phyloP scores from a whole-genome alignment of 2,888 invertebrate species.

The Idaea dimidiata region DNA sequence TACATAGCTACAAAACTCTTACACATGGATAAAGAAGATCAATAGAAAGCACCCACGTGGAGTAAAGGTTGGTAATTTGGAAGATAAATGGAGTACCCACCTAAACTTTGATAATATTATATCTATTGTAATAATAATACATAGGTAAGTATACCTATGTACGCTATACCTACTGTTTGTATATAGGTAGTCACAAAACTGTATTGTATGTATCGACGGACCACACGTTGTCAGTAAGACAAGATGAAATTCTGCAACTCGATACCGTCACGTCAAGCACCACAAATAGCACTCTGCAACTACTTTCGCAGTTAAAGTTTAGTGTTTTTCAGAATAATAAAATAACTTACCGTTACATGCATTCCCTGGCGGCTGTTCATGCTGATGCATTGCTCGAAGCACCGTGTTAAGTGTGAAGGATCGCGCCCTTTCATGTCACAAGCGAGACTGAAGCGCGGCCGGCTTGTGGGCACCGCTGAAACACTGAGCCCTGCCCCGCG shows the following conservation, averaged over 20 bases:
- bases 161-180: neutral
- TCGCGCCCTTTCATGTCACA: conserved; percentile 82
- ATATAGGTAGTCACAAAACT: neutral
- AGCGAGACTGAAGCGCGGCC: conserved; percentile 71
- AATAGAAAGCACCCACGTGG: too few relatives aligned
- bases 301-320: neutral
- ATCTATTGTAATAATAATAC: too few relatives aligned
- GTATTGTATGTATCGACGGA: neutral
- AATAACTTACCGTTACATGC: conserved; percentile 75
- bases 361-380: conserved; percentile 84
- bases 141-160: too few relatives aligned
- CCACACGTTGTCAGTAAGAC: conserved; percentile 9
- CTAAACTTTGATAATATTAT: too few relatives aligned
- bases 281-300: conserved; percentile 6
- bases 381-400: conserved; percentile 85
- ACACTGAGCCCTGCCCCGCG: conserved; percentile 51
- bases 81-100: too few relatives aligned
- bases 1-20: too few relatives aligned
- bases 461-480: conserved; percentile 63
- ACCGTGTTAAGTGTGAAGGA: conserved; percentile 78
- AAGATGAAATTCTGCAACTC: conserved; percentile 16
- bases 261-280: conserved; percentile 10
- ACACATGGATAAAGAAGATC: too few relatives aligned
- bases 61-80: too few relatives aligned
- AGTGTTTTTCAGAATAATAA: conserved; percentile 16